phyloP scores from a whole-genome alignment of 2,113 vertebrate genomes.

The Peromyscus leucopus region DNA sequence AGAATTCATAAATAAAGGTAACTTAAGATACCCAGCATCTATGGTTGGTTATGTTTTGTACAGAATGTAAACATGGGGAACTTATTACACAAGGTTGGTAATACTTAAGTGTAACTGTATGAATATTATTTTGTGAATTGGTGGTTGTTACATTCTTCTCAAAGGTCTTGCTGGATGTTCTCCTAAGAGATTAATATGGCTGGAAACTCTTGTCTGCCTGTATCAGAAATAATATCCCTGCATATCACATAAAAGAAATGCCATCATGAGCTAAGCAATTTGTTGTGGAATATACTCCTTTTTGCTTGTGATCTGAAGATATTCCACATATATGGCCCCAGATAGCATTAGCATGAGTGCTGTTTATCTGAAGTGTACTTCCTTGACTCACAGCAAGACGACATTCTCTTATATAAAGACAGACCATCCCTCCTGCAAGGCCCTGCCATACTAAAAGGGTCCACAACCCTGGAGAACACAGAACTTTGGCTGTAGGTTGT shows the following conservation, averaged over 20 bases:
- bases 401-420: not conserved
- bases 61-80: not conserved
- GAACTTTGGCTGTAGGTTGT: not conserved
- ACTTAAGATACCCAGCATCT: not conserved
- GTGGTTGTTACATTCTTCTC: constrained; percentile 14
- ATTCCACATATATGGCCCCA: constrained; percentile 15
- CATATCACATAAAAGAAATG: constrained; percentile 21
- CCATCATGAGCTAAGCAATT: constrained; percentile 44
- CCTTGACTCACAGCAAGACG: not conserved
- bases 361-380: not conserved
- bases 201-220: constrained; percentile 6
- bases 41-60: constrained; percentile 17
- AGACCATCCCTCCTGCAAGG: not conserved
- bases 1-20: constrained; percentile 37
- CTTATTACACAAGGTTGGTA: constrained; percentile 24
- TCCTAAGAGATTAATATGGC: constrained; percentile 35
- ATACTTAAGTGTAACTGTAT: not conserved
- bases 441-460: not conserved
- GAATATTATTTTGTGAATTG: constrained; percentile 52
- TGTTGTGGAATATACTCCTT: constrained; percentile 22
- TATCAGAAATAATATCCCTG: constrained; percentile 48
- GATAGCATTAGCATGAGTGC: constrained; percentile 7
- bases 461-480: not conserved
- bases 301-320: constrained; percentile 33
- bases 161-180: constrained; percentile 29